Base-by-base conservation (phyloP, 2,797 vertebrate genomes). In the Sardinella longiceps region DNA sequence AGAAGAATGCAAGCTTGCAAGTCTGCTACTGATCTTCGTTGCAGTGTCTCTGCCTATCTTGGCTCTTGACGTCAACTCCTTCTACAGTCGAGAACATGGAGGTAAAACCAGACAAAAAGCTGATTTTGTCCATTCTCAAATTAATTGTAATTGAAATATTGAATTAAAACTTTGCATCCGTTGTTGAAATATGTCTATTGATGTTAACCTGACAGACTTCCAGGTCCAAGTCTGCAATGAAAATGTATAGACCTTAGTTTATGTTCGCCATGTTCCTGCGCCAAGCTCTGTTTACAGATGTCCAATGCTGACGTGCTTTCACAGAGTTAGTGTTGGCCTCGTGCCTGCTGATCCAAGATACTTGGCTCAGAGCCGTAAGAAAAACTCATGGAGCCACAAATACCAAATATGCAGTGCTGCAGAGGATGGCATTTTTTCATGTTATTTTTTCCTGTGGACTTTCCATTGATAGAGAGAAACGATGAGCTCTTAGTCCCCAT, bases 1-100 rank as follows among this genome's bases (percentile, higher is more conserved):
- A 80, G 97, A 99, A 85, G 98, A 99, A 74, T 97, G 97, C 92
- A 98, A 97, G 90, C 90, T 96, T 88, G 94, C 96, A 81, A 96
- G 95, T 50, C 92, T 99, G 89, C 95, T 99, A n/a, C 92, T 99
- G 84, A 95, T 99, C 86, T 99, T 97, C 25, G 84, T 98, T 15
- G 97, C 97, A 0, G 97, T 97, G 84, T 96, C 97, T 45, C 93
- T 99, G 88, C 98, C 98, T 0, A 88, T 90, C 12, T 90, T 99
- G 83, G 96, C 97, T 77, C 87, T 93, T 0, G 97, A 99, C 87
- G 87, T 94, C 0, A 93, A 95, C 20, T 97, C 97, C 0, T 9
- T 91, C 91, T 99, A 97, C 90, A 97, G 86, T 89, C 94, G 94
- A 4, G 95, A 97, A 87, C 92, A 95, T 58, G 97, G 97, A 83